phyloP scores from a whole-genome alignment of 2,888 invertebrate species.

The Hirtodrosophila confusa region DNA sequence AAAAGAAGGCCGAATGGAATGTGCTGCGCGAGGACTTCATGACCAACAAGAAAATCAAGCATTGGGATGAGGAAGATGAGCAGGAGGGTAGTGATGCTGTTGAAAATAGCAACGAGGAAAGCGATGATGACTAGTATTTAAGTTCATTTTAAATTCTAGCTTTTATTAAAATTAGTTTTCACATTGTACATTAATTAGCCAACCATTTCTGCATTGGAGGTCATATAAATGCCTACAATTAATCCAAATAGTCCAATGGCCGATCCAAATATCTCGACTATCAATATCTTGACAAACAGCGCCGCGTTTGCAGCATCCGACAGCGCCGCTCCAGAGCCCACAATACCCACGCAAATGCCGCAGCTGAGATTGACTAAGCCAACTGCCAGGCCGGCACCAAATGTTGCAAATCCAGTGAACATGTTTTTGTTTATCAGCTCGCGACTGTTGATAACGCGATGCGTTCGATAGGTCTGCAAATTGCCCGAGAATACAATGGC shows the following conservation, averaged over 20 bases:
- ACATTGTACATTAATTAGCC: background rate
- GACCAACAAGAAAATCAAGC: conserved; percentile 94
- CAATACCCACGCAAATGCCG: conserved; percentile 95
- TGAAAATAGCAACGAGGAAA: conserved; percentile 30
- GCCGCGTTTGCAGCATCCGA: conserved; percentile 98
- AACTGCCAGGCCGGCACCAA: conserved; percentile 97
- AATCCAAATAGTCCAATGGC: conserved; percentile 99
- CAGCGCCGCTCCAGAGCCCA: conserved; percentile 99
- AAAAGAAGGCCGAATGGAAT: conserved; percentile 86
- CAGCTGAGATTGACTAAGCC: conserved; percentile 98
- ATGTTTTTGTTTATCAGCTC: conserved; percentile 87
- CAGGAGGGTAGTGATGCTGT: conserved; percentile 29
- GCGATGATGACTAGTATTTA: conserved; percentile 50
- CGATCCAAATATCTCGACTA: conserved; percentile 99
- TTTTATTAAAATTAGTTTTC: conserved; percentile 20
- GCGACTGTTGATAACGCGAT: conserved; percentile 53
- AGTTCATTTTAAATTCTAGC: conserved; percentile 29
- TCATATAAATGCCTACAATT: conserved; percentile 98
- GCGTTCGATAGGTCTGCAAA: conserved; percentile 85
- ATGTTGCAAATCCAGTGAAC: conserved; percentile 96
- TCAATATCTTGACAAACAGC: conserved; percentile 98
- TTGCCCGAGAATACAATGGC: conserved; percentile 97
- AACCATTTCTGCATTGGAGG: conserved; percentile 90
- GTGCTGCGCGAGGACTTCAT: conserved; percentile 93
- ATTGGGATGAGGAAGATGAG: conserved; percentile 90